These are phyloP conservation scores for Uromys caudimaculatus DNA, from an alignment of 2,797 vertebrate genomes.

Conservation along the genomic window DNA sequence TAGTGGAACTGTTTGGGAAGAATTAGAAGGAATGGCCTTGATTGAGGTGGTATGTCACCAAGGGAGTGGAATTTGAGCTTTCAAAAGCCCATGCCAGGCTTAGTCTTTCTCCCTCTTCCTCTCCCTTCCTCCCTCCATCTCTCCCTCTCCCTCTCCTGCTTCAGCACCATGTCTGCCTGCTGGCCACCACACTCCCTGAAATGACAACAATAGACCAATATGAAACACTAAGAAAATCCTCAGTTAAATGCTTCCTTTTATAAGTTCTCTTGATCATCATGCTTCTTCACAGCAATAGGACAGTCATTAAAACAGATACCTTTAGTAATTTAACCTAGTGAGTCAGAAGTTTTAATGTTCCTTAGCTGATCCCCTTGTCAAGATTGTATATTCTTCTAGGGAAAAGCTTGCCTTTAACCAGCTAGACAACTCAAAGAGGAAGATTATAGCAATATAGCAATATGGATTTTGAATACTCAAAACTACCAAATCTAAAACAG, in stretches of 20 bases:
- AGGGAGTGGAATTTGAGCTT: not conserved
- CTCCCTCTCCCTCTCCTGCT: too few relatives aligned
- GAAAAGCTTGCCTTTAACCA: not conserved
- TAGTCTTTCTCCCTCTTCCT: not conserved
- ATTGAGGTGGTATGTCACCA: not conserved
- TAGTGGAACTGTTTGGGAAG: not conserved
- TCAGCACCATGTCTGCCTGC: not conserved
- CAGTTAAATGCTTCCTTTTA: not conserved
- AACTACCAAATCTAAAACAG: not conserved
- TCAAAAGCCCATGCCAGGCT: not conserved
- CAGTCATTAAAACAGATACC: not conserved
- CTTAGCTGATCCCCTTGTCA: not conserved
- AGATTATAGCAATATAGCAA: not conserved
- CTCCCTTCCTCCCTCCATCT: too few relatives aligned
- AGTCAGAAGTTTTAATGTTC: not conserved
- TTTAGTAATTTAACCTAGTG: not conserved
- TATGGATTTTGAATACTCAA: not conserved
- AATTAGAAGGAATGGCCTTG: not conserved
- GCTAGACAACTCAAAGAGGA: not conserved
- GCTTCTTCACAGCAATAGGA: not conserved
- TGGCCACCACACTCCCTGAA: not conserved
- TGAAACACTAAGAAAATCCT: not conserved
- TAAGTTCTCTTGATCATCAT: not conserved
- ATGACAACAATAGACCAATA: not conserved
- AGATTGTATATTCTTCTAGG: not conserved